Percentiles rank a stretch among this genome's conserved stretches.
phyloP scores from a whole-genome alignment of 37 sponge, comb jelly and placozoan genomes.

The Eunapius fragilis region DNA sequence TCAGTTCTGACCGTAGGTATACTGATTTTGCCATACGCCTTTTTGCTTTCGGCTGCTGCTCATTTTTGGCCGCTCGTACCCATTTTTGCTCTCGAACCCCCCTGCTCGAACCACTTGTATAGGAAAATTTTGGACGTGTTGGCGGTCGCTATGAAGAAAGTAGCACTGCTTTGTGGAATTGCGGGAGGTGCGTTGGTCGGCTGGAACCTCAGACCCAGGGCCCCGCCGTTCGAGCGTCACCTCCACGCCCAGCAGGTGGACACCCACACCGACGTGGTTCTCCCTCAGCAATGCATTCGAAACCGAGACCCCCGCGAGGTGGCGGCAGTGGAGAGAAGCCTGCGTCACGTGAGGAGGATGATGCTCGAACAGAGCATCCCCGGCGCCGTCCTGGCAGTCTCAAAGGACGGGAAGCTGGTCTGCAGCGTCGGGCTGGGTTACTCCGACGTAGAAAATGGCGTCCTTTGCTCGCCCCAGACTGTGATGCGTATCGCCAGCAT shows the following conservation, averaged over 20 bases:
- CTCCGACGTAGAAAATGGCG: constrained; percentile 82
- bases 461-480: constrained; percentile 48
- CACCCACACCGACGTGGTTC: not conserved
- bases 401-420: constrained; percentile 64
- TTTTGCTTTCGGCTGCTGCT: no score
- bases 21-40: no score
- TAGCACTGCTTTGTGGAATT: not conserved
- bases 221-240: not conserved
- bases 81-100: no score
- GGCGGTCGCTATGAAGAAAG: not conserved
- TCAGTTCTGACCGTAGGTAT: no score
- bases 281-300: not conserved
- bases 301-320: not conserved
- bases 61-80: no score
- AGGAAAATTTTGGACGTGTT: not conserved
- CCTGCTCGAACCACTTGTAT: no score
- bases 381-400: constrained; percentile 63
- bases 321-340: constrained; percentile 1
- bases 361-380: constrained; percentile 77
- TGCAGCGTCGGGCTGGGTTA: constrained; percentile 78
- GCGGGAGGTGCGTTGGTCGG: not conserved
- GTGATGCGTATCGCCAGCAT: constrained; percentile 96
- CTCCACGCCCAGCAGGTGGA: not conserved
- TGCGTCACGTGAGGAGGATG: not conserved
- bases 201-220: not conserved